Evolutionary conservation across 1,140 invertebrate species (phyloP).

Genomic region (Dermatophagoides farinae): DNA sequence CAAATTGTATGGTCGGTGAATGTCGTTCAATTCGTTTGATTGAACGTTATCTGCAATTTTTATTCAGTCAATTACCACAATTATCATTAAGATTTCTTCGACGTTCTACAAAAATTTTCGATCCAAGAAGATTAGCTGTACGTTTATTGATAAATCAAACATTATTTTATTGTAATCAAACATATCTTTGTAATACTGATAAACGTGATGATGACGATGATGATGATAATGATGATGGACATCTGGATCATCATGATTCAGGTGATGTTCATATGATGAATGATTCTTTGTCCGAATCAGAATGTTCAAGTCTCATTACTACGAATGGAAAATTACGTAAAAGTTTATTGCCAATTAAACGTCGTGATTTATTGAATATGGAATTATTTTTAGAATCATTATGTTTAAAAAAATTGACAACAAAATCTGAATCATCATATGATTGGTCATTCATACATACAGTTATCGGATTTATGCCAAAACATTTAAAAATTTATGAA

Average conservation of each 20-base stretch:
- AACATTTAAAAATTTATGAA: neutral
- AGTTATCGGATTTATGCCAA: neutral
- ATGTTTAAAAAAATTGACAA: neutral
- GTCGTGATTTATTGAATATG: constrained; percentile 12
- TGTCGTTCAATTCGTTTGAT: neutral
- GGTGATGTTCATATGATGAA: neutral
- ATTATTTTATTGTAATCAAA: neutral
- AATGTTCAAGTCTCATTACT: neutral
- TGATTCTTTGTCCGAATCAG: neutral
- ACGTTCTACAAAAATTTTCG: neutral
- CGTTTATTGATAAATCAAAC: constrained; percentile 8
- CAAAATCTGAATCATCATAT: neutral
- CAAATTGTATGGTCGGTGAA: neutral
- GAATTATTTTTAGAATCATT: constrained; percentile 10
- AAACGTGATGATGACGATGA: neutral
- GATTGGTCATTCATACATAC: neutral
- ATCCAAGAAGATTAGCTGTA: neutral
- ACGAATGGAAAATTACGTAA: neutral
- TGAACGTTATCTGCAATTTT: constrained; percentile 1
- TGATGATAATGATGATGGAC: neutral
- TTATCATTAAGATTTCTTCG: neutral
- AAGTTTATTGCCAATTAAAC: neutral
- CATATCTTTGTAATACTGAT: constrained; percentile 3
- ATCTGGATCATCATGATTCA: too few species aligned
- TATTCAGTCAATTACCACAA: constrained; percentile 4